Evolutionary conservation across 2,888 invertebrate species (phyloP).

Genomic region (Gibbula magus): DNA sequence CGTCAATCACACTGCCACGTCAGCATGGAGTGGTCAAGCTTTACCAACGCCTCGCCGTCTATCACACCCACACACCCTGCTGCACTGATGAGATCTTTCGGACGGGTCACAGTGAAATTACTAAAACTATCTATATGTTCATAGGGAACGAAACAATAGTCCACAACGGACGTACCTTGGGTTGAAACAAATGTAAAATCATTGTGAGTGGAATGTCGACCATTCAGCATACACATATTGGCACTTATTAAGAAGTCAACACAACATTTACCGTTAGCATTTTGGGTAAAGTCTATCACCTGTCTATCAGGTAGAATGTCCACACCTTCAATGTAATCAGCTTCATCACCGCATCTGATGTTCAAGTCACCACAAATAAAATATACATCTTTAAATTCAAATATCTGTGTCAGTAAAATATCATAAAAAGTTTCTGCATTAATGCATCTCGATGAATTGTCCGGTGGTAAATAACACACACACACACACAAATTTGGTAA

Average conservation of each 20-base stretch:
- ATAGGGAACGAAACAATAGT: background rate
- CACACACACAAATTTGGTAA: background rate
- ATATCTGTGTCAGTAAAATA: background rate
- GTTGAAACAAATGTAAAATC: background rate
- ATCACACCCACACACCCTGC: background rate
- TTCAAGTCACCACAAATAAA: conserved; percentile 12
- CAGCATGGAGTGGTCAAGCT: too few relatives aligned
- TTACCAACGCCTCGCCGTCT: too few relatives aligned
- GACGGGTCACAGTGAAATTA: background rate
- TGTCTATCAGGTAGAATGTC: background rate
- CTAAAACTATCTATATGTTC: background rate
- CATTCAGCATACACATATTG: conserved; percentile 8
- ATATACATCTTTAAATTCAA: background rate
- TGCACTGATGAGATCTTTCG: background rate
- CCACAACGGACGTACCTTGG: background rate
- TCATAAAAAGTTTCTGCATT: background rate
- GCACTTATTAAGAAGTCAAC: background rate
- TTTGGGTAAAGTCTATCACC: background rate
- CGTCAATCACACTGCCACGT: too few relatives aligned
- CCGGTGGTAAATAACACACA: background rate
- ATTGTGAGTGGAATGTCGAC: background rate
- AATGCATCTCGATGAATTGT: background rate
- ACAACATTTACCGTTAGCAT: background rate
- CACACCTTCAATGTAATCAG: conserved; percentile 4
- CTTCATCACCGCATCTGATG: background rate